Evolutionary conservation across 2,888 invertebrate species (phyloP), one percentile per base, ranked within the genome.

Genomic region (Alsophila aescularia): DNA sequence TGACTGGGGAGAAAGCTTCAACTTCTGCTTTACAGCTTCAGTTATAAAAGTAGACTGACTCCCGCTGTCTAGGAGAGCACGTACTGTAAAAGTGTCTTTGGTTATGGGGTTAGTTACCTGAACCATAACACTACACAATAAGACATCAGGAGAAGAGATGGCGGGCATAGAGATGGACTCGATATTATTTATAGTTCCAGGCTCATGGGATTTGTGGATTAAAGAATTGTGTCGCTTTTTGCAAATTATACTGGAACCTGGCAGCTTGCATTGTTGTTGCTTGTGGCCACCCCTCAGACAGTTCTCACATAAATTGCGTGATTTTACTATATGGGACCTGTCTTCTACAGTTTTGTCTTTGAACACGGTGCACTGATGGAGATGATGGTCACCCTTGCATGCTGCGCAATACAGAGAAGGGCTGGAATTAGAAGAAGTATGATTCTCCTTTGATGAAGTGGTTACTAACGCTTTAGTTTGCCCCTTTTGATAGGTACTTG

Each of bases 41-140:
- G 48, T 56, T 35, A 58, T 58, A 42, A 54, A 55, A 27, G 52
- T 52, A 34, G 43, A 52, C 48, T n/a, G n/a, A n/a, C n/a, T n/a
- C n/a, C n/a, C n/a, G n/a, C n/a, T n/a, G n/a, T n/a, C n/a, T n/a
- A n/a, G 49, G 41, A 47, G 41, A 31, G 42, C 52, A 18, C 37
- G 58, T 16, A 50, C 42, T 32, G 27, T 50, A 7, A 36, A 27
- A 37, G 50, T 35, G 18, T 50, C 39, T 21, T 51, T 47, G 15
- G 54, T 45, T 15, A 27, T 34, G n/a, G 51, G 58, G 24, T 37
- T 52, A 10, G 35, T 45, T n/a, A 52, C 18, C 2, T 14, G 35
- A 13, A 52, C 41, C 10, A 34, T 47, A 18, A 47, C 47, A 10
- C 45, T 52, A 13, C 36, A 42, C 18, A 51, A 31, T 14, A 51